Conservation (phyloP, 2,888 invertebrate genomes). For the Anorthoa munda region DNA sequence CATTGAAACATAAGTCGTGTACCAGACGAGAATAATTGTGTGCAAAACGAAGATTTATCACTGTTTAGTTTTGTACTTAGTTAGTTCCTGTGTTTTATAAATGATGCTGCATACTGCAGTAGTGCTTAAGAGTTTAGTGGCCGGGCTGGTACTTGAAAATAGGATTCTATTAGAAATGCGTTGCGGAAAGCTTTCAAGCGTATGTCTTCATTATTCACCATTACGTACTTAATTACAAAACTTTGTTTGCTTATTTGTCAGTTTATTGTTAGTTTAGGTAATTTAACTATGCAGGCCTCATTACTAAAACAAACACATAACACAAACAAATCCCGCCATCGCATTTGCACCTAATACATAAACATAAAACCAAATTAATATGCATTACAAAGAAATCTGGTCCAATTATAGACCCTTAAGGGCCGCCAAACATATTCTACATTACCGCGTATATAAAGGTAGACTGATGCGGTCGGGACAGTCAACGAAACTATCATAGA, state of each 20-base stretch:
- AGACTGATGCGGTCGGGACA: conserved; percentile 51
- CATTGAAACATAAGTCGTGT: conserved; percentile 81
- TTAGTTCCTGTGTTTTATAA: conserved; percentile 63
- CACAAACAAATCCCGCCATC: conserved; percentile 2
- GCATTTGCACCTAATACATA: conserved; percentile 28
- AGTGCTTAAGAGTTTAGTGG: conserved; percentile 29
- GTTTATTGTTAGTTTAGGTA: background rate
- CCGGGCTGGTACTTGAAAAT: background rate
- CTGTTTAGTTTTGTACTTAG: conserved; percentile 68
- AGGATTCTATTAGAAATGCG: conserved; percentile 4
- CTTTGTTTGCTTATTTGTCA: background rate
- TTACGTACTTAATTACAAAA: background rate
- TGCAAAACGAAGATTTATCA: conserved; percentile 81
- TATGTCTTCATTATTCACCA: background rate
- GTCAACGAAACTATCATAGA: conserved; percentile 75
- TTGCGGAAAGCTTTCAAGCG: background rate
- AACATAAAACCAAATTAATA: conserved; percentile 27
- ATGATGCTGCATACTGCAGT: conserved; percentile 54
- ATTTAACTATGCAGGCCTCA: background rate
- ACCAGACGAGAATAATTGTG: conserved; percentile 80
- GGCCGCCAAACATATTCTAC: conserved; percentile 36
- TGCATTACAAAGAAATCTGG: conserved; percentile 58
- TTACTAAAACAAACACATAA: conserved; percentile 5
- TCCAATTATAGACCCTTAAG: conserved; percentile 60
- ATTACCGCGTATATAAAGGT: conserved; percentile 27